These are phyloP conservation scores for Marmota flaviventris DNA, from an alignment of 2,113 vertebrate species.

Conservation along the genomic window DNA sequence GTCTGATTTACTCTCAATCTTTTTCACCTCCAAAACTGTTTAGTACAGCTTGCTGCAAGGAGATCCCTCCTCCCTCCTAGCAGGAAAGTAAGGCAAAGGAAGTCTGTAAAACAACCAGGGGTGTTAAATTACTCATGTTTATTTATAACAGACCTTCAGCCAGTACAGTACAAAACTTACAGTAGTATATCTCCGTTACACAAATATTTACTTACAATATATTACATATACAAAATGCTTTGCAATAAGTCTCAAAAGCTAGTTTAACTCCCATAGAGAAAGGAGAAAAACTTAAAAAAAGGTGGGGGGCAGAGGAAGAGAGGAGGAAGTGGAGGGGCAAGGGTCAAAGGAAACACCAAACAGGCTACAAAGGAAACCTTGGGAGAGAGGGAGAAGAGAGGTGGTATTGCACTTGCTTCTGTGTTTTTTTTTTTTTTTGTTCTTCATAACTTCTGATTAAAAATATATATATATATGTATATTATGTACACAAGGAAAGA, in stretches of 20 bases:
- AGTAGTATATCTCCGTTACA: slow-evolving; percentile 93
- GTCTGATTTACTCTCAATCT: slow-evolving; percentile 5
- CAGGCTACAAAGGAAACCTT: slow-evolving; percentile 83
- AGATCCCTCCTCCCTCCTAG: neutral
- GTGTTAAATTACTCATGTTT: slow-evolving; percentile 92
- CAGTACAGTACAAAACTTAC: slow-evolving; percentile 96
- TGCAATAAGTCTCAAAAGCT: slow-evolving; percentile 91
- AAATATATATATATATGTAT: slow-evolving; percentile 87
- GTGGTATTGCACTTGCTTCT: slow-evolving; percentile 89
- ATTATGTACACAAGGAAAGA: slow-evolving; percentile 87
- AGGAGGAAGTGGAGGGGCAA: slow-evolving; percentile 34
- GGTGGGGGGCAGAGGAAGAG: neutral
- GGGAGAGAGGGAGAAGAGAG: slow-evolving; percentile 73
- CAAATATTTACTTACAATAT: slow-evolving; percentile 94
- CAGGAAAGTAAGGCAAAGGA: slow-evolving; percentile 62
- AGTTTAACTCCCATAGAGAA: slow-evolving; percentile 87
- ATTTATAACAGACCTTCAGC: slow-evolving; percentile 94
- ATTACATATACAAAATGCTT: slow-evolving; percentile 93
- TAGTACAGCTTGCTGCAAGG: neutral
- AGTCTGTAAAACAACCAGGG: slow-evolving; percentile 68
- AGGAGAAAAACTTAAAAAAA: slow-evolving; percentile 77
- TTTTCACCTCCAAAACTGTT: slow-evolving; percentile 38
- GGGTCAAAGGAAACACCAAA: slow-evolving; percentile 77
- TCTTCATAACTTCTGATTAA: slow-evolving; percentile 88
- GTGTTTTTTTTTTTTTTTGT: slow-evolving; percentile 77